Evolutionary conservation across 92 coral and sea anemone genomes (phyloP).

Genomic region (Paragorgia papillata): DNA sequence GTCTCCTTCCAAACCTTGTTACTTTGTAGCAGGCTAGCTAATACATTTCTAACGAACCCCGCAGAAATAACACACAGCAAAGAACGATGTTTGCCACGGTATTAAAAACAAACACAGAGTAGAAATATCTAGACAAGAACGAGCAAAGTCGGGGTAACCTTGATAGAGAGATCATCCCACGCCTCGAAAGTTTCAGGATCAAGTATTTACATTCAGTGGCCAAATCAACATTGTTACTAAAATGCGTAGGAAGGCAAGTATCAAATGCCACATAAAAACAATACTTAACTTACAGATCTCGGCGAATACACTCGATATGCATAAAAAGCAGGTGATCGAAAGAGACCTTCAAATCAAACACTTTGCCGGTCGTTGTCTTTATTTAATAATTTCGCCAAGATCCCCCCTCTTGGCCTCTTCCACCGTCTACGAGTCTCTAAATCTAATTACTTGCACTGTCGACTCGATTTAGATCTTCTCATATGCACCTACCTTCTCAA

Average conservation of each 20-base stretch:
- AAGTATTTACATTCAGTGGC: slow-evolving; percentile 43
- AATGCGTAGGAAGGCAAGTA: slow-evolving; percentile 36
- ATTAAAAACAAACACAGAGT: neutral
- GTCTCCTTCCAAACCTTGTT: neutral
- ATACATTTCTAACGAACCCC: neutral
- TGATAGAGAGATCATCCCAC: slow-evolving; percentile 45
- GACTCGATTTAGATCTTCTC: neutral
- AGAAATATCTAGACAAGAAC: neutral
- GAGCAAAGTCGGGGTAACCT: neutral
- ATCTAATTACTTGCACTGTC: slow-evolving; percentile 8
- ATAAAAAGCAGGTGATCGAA: slow-evolving; percentile 25
- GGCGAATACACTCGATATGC: slow-evolving; percentile 2
- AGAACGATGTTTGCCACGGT: neutral
- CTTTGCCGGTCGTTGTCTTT: neutral
- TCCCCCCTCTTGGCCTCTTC: too few species aligned
- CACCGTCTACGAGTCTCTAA: too few species aligned
- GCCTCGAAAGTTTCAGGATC: slow-evolving; percentile 36
- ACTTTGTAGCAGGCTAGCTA: slow-evolving; percentile 12
- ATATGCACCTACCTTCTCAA: slow-evolving; percentile 40
- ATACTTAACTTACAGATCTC: slow-evolving; percentile 20
- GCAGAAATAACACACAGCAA: neutral
- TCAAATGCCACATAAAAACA: slow-evolving; percentile 3
- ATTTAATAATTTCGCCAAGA: neutral
- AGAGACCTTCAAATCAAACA: slow-evolving; percentile 6
- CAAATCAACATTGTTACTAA: slow-evolving; percentile 43